Evolutionary conservation across 2,797 vertebrate genomes (phyloP), one percentile per base, ranked within the genome.

Genomic region (Crenuchus spilurus): DNA sequence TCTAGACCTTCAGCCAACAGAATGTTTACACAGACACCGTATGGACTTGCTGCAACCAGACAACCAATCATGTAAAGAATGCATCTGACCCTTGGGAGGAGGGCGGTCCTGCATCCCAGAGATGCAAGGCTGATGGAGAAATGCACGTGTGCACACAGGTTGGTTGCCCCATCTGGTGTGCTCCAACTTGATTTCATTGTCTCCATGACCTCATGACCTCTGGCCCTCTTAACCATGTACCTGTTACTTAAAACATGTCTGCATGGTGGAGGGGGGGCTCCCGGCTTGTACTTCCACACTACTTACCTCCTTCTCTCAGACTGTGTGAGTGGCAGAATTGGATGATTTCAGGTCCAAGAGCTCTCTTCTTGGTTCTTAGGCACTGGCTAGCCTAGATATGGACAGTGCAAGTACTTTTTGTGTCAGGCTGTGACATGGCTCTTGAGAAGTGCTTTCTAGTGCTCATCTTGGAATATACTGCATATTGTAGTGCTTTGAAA

Each of bases 241-340:
- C 55, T 80, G 62, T 80, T 77, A 62, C 52, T 80, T 55, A 70
- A 76, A 78, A 49, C 64, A 76, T 49, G 64, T 51, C 75, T 70
- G 46, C 10, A 7, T 37, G 31, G 20, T 3, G 2, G 42, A 57
- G 7, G 16, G 18, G 31, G 28, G 14, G 14, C 10, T 46, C 49
- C 8, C 2, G n/a, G 54, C n/a, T 20, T 16, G 3, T 16, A 10
- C 14, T 69, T n/a, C 14, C 28, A 30, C 44, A 16, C 57, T 54
- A 24, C 28, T 24, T 28, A 65, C 31, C 49, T 58, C 30, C 41
- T 51, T 14, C 2, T 46, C 41, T 42, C 33, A 31, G 14, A 61
- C 22, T 66, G 28, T 52, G 49, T 58, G 31, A 30, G 48, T 63
- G 74, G 37, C n/a, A 41, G 20, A 6, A 28, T 20, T 42, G 37